Conservation (phyloP, 2,113 vertebrate species). For the Myotis yumanensis region DNA sequence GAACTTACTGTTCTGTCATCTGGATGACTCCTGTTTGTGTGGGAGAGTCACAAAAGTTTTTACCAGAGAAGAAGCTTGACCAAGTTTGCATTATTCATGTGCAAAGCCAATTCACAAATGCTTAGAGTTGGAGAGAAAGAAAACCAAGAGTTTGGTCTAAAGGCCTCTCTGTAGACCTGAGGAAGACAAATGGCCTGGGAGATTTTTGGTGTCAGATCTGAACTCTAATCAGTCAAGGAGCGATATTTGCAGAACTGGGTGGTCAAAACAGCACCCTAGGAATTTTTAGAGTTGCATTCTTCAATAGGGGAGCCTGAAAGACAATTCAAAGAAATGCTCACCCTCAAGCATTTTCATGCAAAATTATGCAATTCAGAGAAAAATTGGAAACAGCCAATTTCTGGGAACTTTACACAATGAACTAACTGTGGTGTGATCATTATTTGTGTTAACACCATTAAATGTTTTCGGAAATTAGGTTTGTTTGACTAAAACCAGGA, state of each 20-base stretch:
- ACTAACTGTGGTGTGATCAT: background rate
- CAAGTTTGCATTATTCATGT: constrained; percentile 1
- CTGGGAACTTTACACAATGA: constrained; percentile 33
- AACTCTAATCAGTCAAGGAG: constrained; percentile 8
- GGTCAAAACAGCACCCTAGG: background rate
- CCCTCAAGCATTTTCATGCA: constrained; percentile 48
- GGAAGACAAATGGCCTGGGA: background rate
- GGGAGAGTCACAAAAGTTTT: background rate
- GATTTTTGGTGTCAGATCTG: constrained; percentile 28
- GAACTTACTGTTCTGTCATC: constrained; percentile 31
- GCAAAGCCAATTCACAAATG: constrained; percentile 1
- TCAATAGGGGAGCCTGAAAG: background rate
- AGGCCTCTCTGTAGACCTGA: background rate
- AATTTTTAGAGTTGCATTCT: constrained; percentile 28
- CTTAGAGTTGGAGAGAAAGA: constrained; percentile 18
- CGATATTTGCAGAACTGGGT: background rate
- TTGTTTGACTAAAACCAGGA: constrained; percentile 21
- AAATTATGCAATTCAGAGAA: constrained; percentile 10
- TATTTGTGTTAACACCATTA: constrained; percentile 38
- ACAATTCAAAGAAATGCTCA: background rate
- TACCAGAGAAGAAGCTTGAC: background rate
- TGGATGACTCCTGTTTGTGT: background rate
- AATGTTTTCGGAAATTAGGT: background rate
- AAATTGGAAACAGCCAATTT: constrained; percentile 51
- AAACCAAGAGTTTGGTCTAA: background rate